Percentiles rank a stretch among this genome's conserved stretches.
These are phyloP conservation scores for Arvicanthis niloticus DNA, from an alignment of 2,113 vertebrate genomes.

Conservation along the genomic window DNA sequence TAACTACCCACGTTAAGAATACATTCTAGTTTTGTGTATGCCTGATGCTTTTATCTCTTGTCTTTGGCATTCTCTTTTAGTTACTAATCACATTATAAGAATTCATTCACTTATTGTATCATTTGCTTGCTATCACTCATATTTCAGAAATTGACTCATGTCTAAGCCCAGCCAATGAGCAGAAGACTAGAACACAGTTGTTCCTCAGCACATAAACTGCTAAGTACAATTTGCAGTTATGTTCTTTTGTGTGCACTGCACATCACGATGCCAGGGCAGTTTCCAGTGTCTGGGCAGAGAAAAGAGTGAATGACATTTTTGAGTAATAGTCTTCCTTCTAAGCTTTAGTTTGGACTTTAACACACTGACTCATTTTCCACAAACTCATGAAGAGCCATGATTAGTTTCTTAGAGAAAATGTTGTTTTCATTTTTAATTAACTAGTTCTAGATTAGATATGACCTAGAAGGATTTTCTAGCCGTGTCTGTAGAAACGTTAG, in stretches of 20 bases:
- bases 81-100: constrained; percentile 30
- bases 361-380: constrained; percentile 19
- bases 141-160: constrained; percentile 34
- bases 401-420: constrained; percentile 24
- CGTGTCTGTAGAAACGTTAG: constrained; percentile 17
- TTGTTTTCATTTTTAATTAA: constrained; percentile 44
- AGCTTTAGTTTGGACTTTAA: background rate
- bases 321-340: constrained; percentile 36
- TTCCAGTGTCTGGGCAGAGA: constrained; percentile 14
- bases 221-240: background rate
- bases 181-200: background rate
- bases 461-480: background rate
- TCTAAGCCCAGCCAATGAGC: background rate
- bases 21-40: background rate
- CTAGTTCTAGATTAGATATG: background rate
- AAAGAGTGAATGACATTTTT: constrained; percentile 34
- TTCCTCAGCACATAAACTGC: background rate
- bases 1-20: background rate
- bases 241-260: background rate
- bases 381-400: background rate
- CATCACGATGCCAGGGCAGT: background rate
- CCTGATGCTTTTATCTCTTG: background rate
- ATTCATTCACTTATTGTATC: background rate
- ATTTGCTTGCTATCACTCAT: constrained; percentile 10
- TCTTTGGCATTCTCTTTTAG: constrained; percentile 24